A percentile compares a stretch with the other conserved stretches of the same genome.
Evolutionary conservation across 2,888 invertebrate genomes (phyloP).

Genomic region (Odontocolon sp.): DNA sequence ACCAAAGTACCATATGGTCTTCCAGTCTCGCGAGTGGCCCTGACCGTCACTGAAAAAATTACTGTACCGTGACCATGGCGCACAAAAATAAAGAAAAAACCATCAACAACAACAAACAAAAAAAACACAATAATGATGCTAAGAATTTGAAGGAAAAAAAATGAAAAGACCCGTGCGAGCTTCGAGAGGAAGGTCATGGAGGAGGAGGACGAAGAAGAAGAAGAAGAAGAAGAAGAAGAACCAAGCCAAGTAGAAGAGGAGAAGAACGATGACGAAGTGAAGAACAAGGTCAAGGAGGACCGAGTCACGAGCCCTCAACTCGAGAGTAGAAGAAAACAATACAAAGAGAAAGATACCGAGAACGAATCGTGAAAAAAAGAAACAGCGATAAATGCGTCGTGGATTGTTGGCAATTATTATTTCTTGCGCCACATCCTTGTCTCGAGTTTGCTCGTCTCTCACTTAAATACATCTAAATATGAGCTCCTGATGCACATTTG

Average conservation of each 20-base stretch:
- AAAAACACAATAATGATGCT: conserved; percentile 45
- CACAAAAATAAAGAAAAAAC: conserved; percentile 44
- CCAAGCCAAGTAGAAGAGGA: conserved; percentile 58
- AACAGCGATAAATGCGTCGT: conserved; percentile 32
- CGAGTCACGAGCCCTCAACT: conserved; percentile 31
- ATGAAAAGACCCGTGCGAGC: conserved; percentile 28
- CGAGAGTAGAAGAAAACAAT: conserved; percentile 24
- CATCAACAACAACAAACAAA: conserved; percentile 13
- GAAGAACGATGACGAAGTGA: conserved; percentile 16
- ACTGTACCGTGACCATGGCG: conserved; percentile 51
- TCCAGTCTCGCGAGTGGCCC: conserved; percentile 48
- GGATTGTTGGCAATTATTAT: conserved; percentile 73
- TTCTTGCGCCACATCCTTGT: conserved; percentile 59
- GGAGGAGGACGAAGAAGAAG: conserved; percentile 42
- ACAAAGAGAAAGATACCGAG: conserved; percentile 8
- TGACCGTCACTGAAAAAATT: conserved; percentile 56
- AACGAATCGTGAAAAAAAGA: conserved; percentile 29
- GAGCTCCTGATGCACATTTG: background rate
- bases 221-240: conserved; percentile 46
- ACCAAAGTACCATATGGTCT: conserved; percentile 53
- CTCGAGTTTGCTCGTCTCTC: too few relatives aligned
- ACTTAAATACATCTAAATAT: too few relatives aligned
- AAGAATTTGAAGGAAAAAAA: conserved; percentile 50
- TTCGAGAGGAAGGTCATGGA: conserved; percentile 53
- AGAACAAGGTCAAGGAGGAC: background rate